Evolutionary conservation across 2,113 vertebrate species (phyloP).

Genomic region (Hippopotamus amphibius): DNA sequence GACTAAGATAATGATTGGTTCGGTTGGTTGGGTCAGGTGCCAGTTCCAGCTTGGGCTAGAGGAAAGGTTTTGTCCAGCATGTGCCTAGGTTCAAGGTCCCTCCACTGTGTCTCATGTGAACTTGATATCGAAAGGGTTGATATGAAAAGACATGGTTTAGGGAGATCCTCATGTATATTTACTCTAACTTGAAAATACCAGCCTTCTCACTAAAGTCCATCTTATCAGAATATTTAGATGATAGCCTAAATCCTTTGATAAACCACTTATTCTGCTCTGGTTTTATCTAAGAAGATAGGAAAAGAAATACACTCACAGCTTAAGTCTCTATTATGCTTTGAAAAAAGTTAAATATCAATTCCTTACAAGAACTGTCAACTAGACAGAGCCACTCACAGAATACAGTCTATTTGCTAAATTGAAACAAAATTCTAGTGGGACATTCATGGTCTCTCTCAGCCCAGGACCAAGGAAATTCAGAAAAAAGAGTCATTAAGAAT

Average conservation of each 20-base stretch:
- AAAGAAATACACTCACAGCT: not conserved
- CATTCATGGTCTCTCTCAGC: not conserved
- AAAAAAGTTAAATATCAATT: conserved; percentile 28
- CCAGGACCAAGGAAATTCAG: conserved; percentile 9
- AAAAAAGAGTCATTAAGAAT: not conserved
- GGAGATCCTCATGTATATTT: not conserved
- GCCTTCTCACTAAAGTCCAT: not conserved
- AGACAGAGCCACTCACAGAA: not conserved
- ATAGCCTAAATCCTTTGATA: not conserved
- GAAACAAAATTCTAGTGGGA: not conserved
- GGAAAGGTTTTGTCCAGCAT: not conserved
- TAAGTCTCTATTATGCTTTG: not conserved
- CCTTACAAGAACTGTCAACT: not conserved
- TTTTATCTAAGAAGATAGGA: not conserved
- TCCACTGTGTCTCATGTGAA: not conserved
- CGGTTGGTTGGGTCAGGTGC: not conserved
- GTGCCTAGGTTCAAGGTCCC: not conserved
- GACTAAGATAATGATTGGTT: not conserved
- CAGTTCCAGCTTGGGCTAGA: not conserved
- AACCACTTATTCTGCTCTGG: not conserved
- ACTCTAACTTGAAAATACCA: not conserved
- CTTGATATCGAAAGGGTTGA: not conserved
- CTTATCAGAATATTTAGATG: not conserved
- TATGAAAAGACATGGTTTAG: not conserved
- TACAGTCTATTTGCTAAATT: not conserved